Percentiles rank a stretch among this genome's conserved stretches.
These are phyloP conservation scores for Esperia sulphurella DNA, from an alignment of 2,888 invertebrate genomes.

Conservation along the genomic window DNA sequence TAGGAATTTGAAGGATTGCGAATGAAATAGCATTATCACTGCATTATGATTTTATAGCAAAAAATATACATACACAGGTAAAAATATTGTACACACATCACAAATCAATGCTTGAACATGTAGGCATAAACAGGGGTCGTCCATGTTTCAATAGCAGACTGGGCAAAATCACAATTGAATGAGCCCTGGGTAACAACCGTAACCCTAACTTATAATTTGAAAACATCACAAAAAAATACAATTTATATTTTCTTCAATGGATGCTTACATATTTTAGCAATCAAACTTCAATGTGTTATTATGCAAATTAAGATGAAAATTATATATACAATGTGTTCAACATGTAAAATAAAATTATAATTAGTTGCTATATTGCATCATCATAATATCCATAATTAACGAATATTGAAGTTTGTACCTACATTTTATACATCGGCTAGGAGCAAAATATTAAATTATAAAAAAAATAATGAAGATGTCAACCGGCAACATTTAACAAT, in stretches of 20 bases:
- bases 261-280: neutral
- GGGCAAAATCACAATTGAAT: neutral
- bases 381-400: neutral
- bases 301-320: neutral
- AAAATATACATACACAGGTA: conserved; percentile 74
- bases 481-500: neutral
- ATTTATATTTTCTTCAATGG: neutral
- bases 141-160: neutral
- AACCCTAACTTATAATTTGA: too few species aligned
- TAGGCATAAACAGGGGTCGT: conserved; percentile 17
- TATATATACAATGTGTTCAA: too few species aligned
- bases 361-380: too few species aligned
- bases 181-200: too few species aligned
- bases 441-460: neutral
- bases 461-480: neutral
- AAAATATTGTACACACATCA: conserved; percentile 70
- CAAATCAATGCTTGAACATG: conserved; percentile 60
- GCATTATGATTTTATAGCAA: conserved; percentile 78
- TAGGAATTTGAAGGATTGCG: conserved; percentile 23
- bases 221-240: neutral
- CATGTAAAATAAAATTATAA: too few species aligned
- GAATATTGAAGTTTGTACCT: conserved; percentile 1
- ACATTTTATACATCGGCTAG: neutral
- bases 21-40: conserved; percentile 65
- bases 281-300: neutral